Evolutionary conservation across 2,888 invertebrate species (phyloP).

Genomic region (Aphodius sticticus): DNA sequence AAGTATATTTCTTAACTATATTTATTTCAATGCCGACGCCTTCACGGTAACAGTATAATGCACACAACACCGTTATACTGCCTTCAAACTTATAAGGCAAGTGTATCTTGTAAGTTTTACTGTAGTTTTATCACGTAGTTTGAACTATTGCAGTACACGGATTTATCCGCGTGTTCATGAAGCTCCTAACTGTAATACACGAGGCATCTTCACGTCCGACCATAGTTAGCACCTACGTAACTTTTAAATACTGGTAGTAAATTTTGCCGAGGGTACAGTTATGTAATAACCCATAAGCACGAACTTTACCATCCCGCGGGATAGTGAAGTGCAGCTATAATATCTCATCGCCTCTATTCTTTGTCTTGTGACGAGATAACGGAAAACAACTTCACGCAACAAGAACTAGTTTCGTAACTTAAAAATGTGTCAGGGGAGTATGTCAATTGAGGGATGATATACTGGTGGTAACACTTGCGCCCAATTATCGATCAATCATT

Average conservation of each 20-base stretch:
- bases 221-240: not conserved
- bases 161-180: not conserved
- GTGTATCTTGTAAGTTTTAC: not conserved
- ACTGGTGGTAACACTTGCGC: conserved; percentile 4
- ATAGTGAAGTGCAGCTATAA: too few relatives aligned
- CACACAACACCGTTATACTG: not conserved
- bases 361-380: not conserved
- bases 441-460: not conserved
- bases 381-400: not conserved
- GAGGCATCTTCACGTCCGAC: not conserved
- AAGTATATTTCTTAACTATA: too few relatives aligned
- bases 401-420: too few relatives aligned
- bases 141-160: not conserved
- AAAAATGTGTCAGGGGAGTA: not conserved
- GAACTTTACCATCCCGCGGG: not conserved
- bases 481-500: conserved; percentile 4
- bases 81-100: not conserved
- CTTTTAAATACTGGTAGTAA: not conserved
- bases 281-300: not conserved
- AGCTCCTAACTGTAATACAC: not conserved
- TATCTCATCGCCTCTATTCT: too few relatives aligned
- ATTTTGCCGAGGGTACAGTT: not conserved
- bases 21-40: too few relatives aligned
- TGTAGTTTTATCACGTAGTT: not conserved
- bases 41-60: not conserved